phyloP scores from a whole-genome alignment of 2,797 vertebrate species.

The Diglossa cyanea region DNA sequence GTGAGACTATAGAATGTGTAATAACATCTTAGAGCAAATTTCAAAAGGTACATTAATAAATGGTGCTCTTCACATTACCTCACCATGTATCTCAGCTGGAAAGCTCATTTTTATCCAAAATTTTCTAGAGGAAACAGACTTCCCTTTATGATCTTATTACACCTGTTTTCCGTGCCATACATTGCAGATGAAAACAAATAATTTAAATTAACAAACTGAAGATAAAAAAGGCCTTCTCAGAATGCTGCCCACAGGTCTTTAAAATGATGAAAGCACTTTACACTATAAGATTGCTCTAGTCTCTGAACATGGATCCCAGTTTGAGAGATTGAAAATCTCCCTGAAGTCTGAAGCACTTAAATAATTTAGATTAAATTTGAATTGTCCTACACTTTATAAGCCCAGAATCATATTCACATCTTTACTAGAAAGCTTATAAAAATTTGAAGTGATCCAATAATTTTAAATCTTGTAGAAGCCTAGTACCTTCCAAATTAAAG shows the following conservation, averaged over 20 bases:
- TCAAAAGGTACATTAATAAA: neutral
- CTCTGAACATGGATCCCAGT: constrained; percentile 56
- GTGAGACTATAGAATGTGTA: neutral
- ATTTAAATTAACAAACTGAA: constrained; percentile 67
- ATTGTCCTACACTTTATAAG: constrained; percentile 72
- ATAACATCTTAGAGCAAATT: neutral
- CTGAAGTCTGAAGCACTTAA: constrained; percentile 67
- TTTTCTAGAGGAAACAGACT: neutral
- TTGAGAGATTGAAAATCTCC: constrained; percentile 69
- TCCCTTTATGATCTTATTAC: neutral
- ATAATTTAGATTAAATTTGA: constrained; percentile 80
- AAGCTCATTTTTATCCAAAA: neutral
- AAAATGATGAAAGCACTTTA: constrained; percentile 47
- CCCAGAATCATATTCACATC: constrained; percentile 63
- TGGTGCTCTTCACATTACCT: neutral
- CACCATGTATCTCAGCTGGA: neutral
- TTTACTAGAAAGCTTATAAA: constrained; percentile 78
- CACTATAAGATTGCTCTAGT: constrained; percentile 49
- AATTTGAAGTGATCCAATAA: constrained; percentile 78
- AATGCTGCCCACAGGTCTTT: constrained; percentile 34
- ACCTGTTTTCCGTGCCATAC: neutral
- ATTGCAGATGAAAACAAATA: constrained; percentile 59
- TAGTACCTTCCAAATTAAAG: constrained; percentile 74
- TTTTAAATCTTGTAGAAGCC: constrained; percentile 77
- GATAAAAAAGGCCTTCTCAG: constrained; percentile 1